A percentile compares a stretch with the other conserved stretches of the same genome.
Conservation (phyloP, 1,140 invertebrate genomes). For the Bacillus rossius region DNA sequence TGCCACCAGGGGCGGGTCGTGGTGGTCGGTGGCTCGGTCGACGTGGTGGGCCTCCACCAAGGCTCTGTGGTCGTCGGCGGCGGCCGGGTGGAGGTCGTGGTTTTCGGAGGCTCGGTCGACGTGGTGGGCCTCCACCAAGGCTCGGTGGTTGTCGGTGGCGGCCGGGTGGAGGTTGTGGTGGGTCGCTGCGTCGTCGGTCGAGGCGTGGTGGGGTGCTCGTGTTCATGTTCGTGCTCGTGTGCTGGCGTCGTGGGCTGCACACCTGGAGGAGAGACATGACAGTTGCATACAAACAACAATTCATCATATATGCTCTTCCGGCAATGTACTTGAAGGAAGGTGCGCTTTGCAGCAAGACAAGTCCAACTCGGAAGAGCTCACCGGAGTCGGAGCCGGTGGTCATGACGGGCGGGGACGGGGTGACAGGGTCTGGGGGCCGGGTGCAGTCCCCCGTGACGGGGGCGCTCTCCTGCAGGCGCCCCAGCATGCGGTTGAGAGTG, state of each 20-base stretch:
- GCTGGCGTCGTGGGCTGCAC: conserved; percentile 14
- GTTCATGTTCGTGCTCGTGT: conserved; percentile 15
- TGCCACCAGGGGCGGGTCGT: conserved; percentile 19
- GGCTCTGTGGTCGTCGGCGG: conserved; percentile 19
- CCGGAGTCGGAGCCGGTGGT: conserved; percentile 52
- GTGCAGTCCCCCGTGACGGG: conserved; percentile 17
- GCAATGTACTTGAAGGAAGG: too few species aligned
- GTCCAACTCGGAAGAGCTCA: conserved; percentile 11
- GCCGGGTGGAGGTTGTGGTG: too few species aligned
- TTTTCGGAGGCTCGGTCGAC: too few species aligned
- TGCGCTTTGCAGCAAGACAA: too few species aligned
- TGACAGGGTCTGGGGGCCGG: conserved; percentile 49
- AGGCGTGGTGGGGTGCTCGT: conserved; percentile 18
- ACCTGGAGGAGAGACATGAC: too few species aligned
- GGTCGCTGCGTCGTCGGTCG: conserved; percentile 9
- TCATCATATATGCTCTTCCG: too few species aligned
- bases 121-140: conserved; percentile 22
- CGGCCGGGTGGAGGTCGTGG: conserved; percentile 25
- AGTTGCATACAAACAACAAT: too few species aligned
- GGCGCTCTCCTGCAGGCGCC: conserved; percentile 34
- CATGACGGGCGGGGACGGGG: conserved; percentile 61
- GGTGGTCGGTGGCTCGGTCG: conserved; percentile 26
- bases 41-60: conserved; percentile 23
- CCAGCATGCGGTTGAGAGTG: conserved; percentile 65
- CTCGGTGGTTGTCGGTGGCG: conserved; percentile 7